phyloP scores from a whole-genome alignment of 2,797 vertebrate genomes.

The Intellagama lesueurii region DNA sequence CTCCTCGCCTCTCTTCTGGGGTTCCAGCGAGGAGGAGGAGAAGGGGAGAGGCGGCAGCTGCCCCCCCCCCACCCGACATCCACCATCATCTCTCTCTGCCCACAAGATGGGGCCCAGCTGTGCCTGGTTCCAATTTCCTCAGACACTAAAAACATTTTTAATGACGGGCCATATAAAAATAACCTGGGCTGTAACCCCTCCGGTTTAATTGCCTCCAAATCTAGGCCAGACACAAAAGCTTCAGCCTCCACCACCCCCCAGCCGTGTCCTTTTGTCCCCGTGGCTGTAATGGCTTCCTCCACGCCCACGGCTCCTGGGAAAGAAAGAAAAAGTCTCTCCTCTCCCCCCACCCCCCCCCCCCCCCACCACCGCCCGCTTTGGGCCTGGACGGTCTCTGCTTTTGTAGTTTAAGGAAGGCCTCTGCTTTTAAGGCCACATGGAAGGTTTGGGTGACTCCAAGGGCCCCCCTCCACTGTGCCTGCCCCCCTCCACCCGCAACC shows the following conservation, averaged over 20 bases:
- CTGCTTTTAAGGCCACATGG: neutral
- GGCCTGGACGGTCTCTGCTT: neutral
- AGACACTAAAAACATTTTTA: constrained; percentile 33
- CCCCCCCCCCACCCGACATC: no score
- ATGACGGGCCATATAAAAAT: constrained; percentile 35
- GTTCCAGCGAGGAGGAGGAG: no score
- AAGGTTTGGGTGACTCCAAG: neutral
- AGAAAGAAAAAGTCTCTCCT: no score
- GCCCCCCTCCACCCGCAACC: no score
- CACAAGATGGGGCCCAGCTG: neutral
- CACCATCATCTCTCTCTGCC: neutral
- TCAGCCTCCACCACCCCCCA: neutral
- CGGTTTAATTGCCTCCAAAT: constrained; percentile 46
- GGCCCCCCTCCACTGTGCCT: neutral
- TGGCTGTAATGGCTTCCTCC: neutral
- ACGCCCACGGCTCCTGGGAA: neutral
- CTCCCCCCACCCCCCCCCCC: rapidly evolving
- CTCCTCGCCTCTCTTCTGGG: neutral
- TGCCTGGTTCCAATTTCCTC: constrained; percentile 52
- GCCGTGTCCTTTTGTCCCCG: constrained; percentile 9
- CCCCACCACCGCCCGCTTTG: neutral
- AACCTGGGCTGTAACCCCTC: constrained; percentile 7
- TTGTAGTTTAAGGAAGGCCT: neutral
- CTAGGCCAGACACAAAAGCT: constrained; percentile 43
- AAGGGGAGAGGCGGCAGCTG: no score